phyloP scores from a whole-genome alignment of 2,113 vertebrate species.

The Bubalus kerabau region DNA sequence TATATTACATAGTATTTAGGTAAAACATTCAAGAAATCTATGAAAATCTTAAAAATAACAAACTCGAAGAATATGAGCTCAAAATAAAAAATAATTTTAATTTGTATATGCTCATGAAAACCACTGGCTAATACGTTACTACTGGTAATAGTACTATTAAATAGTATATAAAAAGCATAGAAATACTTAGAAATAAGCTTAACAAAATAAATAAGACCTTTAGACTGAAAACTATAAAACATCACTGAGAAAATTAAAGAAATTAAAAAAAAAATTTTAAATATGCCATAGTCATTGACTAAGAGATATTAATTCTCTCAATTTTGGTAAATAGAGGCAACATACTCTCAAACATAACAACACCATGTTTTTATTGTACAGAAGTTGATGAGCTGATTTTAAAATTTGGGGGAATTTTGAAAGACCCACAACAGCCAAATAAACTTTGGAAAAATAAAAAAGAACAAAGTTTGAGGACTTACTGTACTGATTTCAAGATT shows the following conservation, averaged over 20 bases:
- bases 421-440: background rate
- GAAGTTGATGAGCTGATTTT: background rate
- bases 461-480: background rate
- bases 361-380: background rate
- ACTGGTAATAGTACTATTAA: background rate
- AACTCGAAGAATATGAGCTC: background rate
- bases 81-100: background rate
- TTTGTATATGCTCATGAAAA: background rate
- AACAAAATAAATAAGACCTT: background rate
- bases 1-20: background rate
- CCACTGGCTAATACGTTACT: background rate
- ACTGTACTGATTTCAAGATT: background rate
- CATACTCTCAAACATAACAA: background rate
- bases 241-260: background rate
- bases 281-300: background rate
- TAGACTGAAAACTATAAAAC: background rate
- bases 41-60: background rate
- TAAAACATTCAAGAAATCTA: background rate
- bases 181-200: background rate
- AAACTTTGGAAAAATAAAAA: background rate
- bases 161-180: background rate
- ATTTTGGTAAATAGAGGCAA: background rate
- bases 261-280: background rate
- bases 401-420: background rate
- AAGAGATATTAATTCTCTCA: background rate